Evolutionary conservation across 2,888 invertebrate species (phyloP).

Genomic region (Ectemnius lituratus): DNA sequence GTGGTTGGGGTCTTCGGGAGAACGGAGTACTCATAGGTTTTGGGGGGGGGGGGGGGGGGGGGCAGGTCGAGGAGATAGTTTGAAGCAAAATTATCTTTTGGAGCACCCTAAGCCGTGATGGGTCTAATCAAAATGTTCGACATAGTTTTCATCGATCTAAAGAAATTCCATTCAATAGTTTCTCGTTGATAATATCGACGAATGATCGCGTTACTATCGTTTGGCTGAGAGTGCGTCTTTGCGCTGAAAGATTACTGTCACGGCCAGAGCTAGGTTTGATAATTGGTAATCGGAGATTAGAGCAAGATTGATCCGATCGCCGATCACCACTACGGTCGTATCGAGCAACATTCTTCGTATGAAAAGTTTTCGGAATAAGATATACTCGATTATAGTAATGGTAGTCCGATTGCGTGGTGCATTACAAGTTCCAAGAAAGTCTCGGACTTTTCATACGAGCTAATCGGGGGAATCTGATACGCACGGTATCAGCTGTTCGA

Average conservation of each 20-base stretch:
- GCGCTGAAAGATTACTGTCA: slow-evolving; percentile 28
- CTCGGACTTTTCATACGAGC: slow-evolving; percentile 3
- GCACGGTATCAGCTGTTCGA: slow-evolving; percentile 5
- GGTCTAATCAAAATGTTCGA: neutral
- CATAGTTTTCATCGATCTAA: neutral
- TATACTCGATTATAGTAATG: too few relatives aligned
- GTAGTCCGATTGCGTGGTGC: too few relatives aligned
- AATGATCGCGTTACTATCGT: too few relatives aligned
- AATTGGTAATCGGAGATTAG: slow-evolving; percentile 11
- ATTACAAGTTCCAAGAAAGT: too few relatives aligned
- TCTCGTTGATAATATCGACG: neutral
- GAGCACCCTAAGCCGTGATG: slow-evolving; percentile 48
- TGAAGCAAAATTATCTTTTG: slow-evolving; percentile 46
- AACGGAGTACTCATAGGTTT: neutral
- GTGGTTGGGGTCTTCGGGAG: slow-evolving; percentile 32
- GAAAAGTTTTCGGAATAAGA: neutral
- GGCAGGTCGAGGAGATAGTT: slow-evolving; percentile 32
- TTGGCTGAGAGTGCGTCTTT: slow-evolving; percentile 37
- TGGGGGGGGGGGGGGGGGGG: slow-evolving; percentile 1
- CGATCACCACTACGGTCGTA: slow-evolving; percentile 3
- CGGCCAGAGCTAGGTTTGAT: slow-evolving; percentile 20
- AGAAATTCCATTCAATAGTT: neutral
- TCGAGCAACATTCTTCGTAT: slow-evolving; percentile 19
- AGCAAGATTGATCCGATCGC: slow-evolving; percentile 10
- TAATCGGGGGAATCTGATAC: neutral